Base-by-base conservation (phyloP, 2,797 vertebrate genomes). In the Enteromius mattozi region DNA sequence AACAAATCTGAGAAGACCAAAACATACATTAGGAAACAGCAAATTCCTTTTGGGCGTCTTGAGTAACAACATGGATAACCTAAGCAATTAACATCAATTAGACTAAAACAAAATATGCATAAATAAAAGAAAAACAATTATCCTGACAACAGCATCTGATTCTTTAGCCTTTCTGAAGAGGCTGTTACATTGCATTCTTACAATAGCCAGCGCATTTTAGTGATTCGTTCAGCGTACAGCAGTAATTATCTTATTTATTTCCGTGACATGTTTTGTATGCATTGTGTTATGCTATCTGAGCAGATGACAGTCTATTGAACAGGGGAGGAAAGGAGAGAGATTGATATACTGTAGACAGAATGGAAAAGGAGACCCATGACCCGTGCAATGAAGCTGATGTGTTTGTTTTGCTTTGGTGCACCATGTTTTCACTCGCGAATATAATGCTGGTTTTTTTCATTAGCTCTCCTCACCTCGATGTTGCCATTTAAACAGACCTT, bases 241-340 rank as follows among this genome's bases (percentile, higher is more conserved):
- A 66, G 24, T 84, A 80, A 78, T 81, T 87, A 83, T 83, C 85
- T 49, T 71, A n/a, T 86, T 56, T 83, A 80, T 84, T 81, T 86
- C 69, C 61, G 8, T 49, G 65, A 80, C 63, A 71, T 71, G 65
- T 71, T 87, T 65, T 65, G 63, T 63, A 84, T 54, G 27, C 35
- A 4, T 24, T 42, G 24, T n/a, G 47, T 78, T 83, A 69, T 56
- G 30, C 81, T 70, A 47, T 37, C 54, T 45, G 27, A 65, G 78
- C 63, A 65, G 68, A 59, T 17, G 71, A 81, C 49, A 65, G 19
- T 30, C 68, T 75, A 56, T 21, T 69, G 35, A 35, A 37, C 10
- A 63, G 27, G 19, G 42, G 45, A 86, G 51, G 56, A 63, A 59
- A 74, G 24, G 61, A 42, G 66, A 85, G 54, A 80, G 68, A 75